Evolutionary conservation across 35 echinoderm and acorn worm species (phyloP).

Genomic region (Ophiothrix spiculata): DNA sequence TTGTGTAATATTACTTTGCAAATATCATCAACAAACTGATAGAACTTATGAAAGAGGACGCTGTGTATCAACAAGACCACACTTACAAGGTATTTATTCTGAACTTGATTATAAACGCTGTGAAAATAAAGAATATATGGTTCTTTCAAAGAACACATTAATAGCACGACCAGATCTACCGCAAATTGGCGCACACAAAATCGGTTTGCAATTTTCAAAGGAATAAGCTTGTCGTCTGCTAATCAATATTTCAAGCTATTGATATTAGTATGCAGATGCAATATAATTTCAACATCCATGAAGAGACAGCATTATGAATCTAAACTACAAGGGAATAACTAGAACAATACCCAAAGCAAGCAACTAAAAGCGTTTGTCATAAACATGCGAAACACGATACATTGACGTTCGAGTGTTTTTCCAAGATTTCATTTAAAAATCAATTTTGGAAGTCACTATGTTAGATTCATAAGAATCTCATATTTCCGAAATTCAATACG

Average conservation of each 20-base stretch:
- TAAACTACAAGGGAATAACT: background rate
- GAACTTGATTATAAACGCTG: background rate
- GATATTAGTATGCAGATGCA: background rate
- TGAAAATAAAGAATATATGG: slow-evolving; percentile 8
- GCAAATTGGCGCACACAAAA: background rate
- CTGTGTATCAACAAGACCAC: background rate
- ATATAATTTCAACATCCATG: background rate
- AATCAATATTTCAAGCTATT: background rate
- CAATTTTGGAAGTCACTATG: background rate
- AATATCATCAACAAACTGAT: background rate
- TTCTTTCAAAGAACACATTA: background rate
- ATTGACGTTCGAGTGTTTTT: background rate
- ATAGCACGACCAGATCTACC: background rate
- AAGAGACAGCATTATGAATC: background rate
- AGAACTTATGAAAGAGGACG: slow-evolving; percentile 11
- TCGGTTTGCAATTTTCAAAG: background rate
- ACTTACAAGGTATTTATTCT: background rate
- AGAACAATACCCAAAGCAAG: background rate
- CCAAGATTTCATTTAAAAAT: slow-evolving; percentile 8
- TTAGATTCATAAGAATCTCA: background rate
- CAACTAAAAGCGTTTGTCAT: background rate
- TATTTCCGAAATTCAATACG: slow-evolving; percentile 2
- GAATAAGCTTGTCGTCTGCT: background rate
- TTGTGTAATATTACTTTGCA: background rate
- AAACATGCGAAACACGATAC: slow-evolving; percentile 1